Evolutionary conservation across 2,888 invertebrate genomes (phyloP).

Genomic region (Drosophila fulvimacula): DNA sequence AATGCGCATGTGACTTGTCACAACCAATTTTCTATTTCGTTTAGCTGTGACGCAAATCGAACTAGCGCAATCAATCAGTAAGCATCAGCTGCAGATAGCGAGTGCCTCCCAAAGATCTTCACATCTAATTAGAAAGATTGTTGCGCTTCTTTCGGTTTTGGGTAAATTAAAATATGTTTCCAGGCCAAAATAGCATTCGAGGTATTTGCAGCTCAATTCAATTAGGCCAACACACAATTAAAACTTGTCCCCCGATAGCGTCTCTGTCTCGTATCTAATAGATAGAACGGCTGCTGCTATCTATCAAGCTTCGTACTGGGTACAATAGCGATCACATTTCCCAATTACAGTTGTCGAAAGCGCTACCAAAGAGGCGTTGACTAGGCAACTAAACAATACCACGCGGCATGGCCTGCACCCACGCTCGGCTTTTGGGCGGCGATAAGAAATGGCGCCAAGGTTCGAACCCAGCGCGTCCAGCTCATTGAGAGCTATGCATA

Average conservation of each 20-base stretch:
- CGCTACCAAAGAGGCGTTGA: constrained; percentile 31
- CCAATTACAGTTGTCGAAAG: constrained; percentile 61
- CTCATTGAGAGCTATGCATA: constrained; percentile 23
- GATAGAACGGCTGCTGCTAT: constrained; percentile 63
- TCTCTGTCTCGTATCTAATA: constrained; percentile 44
- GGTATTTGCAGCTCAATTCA: constrained; percentile 67
- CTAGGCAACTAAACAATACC: constrained; percentile 3
- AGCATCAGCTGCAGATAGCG: constrained; percentile 54
- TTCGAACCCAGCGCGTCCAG: constrained; percentile 3
- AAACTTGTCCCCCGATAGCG: constrained; percentile 67
- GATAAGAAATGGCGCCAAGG: constrained; percentile 58
- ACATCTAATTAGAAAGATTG: constrained; percentile 29
- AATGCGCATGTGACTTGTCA: constrained; percentile 75
- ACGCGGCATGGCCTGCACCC: constrained; percentile 7
- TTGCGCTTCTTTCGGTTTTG: constrained; percentile 3
- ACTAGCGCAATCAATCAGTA: constrained; percentile 41
- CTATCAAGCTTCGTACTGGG: constrained; percentile 39
- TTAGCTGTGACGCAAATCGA: constrained; percentile 63
- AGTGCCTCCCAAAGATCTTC: constrained; percentile 20
- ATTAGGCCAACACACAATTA: constrained; percentile 81
- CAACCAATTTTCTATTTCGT: constrained; percentile 34
- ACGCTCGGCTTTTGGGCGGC: constrained; percentile 13
- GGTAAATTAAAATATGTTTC: constrained; percentile 73
- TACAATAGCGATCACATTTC: constrained; percentile 63
- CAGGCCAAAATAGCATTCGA: constrained; percentile 24